A percentile compares a stretch with the other conserved stretches of the same genome.
Evolutionary conservation across 1,140 invertebrate genomes (phyloP).

Genomic region (Eupristina koningsbergeri): DNA sequence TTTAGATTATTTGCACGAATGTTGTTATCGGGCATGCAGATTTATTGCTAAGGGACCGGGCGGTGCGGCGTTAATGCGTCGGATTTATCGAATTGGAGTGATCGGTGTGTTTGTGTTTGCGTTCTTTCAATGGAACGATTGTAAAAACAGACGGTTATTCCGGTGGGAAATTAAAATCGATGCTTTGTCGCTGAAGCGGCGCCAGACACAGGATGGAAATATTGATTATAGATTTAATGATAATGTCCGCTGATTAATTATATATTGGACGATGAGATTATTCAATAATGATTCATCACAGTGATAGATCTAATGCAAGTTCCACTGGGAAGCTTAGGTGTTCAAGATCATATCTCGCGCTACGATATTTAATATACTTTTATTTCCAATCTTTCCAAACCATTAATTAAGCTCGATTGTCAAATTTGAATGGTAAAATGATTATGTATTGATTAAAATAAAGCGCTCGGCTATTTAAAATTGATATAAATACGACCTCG

Average conservation of each 20-base stretch:
- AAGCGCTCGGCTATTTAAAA: no score
- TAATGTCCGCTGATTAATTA: background rate
- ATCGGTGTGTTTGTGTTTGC: background rate
- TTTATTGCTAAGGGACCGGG: background rate
- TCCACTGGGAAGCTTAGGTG: background rate
- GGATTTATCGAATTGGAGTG: background rate
- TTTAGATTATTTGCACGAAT: conserved; percentile 14
- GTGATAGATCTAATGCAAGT: background rate
- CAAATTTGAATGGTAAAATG: no score
- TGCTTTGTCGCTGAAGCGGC: background rate
- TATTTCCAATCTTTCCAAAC: no score
- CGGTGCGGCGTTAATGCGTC: background rate
- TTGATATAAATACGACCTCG: no score
- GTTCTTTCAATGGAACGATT: background rate
- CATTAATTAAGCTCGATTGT: no score
- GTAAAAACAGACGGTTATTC: background rate
- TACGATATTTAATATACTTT: no score
- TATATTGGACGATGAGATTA: background rate
- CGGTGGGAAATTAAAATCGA: background rate
- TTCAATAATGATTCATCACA: background rate
- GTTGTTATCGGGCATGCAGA: background rate
- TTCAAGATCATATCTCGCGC: background rate
- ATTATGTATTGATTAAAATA: no score
- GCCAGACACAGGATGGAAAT: background rate
- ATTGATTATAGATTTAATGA: background rate